Evolutionary conservation across 2,888 invertebrate genomes (phyloP), one percentile per base, ranked within the genome.

Genomic region (Agrochola litura): DNA sequence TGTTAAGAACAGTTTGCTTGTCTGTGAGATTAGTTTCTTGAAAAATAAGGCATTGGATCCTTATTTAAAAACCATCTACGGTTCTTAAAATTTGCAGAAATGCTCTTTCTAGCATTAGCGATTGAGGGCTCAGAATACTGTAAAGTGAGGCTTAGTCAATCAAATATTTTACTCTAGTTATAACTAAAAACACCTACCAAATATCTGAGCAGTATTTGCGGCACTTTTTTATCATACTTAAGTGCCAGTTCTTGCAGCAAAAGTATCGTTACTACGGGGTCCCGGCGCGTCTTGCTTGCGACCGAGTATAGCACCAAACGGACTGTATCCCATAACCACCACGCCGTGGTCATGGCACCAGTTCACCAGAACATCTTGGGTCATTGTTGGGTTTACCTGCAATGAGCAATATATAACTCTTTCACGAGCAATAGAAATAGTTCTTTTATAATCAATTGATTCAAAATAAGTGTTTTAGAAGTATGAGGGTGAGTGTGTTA

Each of bases 281-380:
- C 92, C 93, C 0, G 95, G 95, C 0, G 94, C 95, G 19, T 94
- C 92, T 6, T 84, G 80, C 82, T 95, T 95, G 8, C 95, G 92
- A 2, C 95, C 95, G 0, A 96, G 92, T 67, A 96, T 91, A 0
- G 90, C 93, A 0, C 98, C 98, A 71, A 99, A 97, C 0, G 98
- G 98, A 84, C 98, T 97, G 92, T 98, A 99, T 0, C 96, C 98
- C 92, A 97, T 98, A 84, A 99, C 93, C 12, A 97, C 95, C 46
- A 99, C 97, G 14, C 96, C 97, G 63, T 97, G 97, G n/a, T 97
- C 94, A 63, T 97, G 97, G 91, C 98, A 98, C 93, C 98, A 98
- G 49, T 97, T 95, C 9, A 97, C 97, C 78, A 98, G 91, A 89
- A 98, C 97, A 71, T 97, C 97, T 90, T 98, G 98, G 83, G 97